A percentile compares a stretch with the other conserved stretches of the same genome.
Evolutionary conservation across 2,797 vertebrate genomes (phyloP).

Genomic region (Podargus strigoides): DNA sequence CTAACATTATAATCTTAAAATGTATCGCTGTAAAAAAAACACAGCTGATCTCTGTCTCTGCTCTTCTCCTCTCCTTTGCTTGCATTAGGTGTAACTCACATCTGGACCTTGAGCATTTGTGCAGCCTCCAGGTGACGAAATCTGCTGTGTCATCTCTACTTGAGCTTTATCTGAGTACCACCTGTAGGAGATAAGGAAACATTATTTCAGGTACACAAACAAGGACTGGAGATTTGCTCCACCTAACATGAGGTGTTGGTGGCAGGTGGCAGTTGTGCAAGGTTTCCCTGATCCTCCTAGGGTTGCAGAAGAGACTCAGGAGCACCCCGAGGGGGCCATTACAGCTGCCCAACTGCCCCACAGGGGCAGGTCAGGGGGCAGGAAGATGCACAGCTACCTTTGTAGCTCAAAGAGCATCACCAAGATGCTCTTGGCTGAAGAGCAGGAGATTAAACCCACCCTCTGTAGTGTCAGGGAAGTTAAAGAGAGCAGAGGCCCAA

Average conservation of each 20-base stretch:
- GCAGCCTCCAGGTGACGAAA: not conserved
- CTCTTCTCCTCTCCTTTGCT: not conserved
- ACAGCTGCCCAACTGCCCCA: rapidly evolving
- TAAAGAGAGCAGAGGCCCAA: not conserved
- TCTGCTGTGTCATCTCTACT: not conserved
- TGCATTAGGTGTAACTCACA: rapidly evolving
- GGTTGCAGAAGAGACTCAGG: not conserved
- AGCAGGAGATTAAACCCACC: not conserved
- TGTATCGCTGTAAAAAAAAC: not conserved
- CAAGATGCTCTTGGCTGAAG: not conserved
- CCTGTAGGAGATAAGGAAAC: not conserved
- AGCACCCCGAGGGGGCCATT: not conserved
- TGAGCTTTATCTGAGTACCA: not conserved
- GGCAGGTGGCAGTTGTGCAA: not conserved
- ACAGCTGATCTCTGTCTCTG: not conserved
- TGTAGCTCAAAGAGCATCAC: not conserved
- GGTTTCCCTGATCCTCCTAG: not conserved
- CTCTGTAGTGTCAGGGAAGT: not conserved
- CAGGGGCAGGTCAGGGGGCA: not conserved
- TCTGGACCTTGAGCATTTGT: not conserved
- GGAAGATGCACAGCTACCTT: not conserved
- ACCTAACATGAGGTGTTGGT: rapidly evolving
- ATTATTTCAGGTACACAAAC: not conserved
- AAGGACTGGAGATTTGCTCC: not conserved
- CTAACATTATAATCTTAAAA: not conserved